Base-by-base conservation (phyloP, 2,113 vertebrate species). In the Anoplopoma fimbria region DNA sequence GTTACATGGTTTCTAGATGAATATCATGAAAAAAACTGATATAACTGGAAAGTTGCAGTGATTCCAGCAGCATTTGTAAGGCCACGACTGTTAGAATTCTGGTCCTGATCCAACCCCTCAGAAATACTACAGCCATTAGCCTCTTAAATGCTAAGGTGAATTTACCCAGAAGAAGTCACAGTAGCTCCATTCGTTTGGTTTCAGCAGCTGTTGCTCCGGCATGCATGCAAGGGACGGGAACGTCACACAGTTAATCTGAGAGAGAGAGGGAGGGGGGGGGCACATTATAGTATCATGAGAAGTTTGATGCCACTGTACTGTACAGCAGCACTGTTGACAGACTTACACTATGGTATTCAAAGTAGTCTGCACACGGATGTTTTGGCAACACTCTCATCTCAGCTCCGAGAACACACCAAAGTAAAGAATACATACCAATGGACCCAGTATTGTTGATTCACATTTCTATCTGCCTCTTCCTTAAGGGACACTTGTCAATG, bases 161-260 rank as follows among this genome's bases (percentile, higher is more conserved):
- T 95, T 95, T 96, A 99, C 98, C 98, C 98, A 99, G 91, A 99
- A 99, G 92, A 97, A 99, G 94, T 99, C 98, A 23, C 98, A 99
- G 95, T 99, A 99, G 95, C 98, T 99, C 98, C 98, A 99, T 82
- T 99, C 98, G 0, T 93, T 93, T 6, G 98, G 98, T 73, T 99
- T 99, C 86, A 99, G 95, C 82, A 99, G 95, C 93, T 98, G 97
- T 87, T 99, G 98, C 81, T 99, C 98, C 0, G 95, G 93, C 96
- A 97, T 95, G 55, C 94, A 94, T 17, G 97, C 95, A 17, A 95
- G 95, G 34, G 97, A 94, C 4, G 98, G 98, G 81, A 99, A 99
- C 5, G 98, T 99, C 93, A 99, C 97, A 34, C 96, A 96, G 94
- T 99, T 99, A 89, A 99, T 96, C 97, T 99, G 94, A 21, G 75